Evolutionary conservation across 1,140 invertebrate genomes (phyloP).

Genomic region (Habropoda laboriosa): DNA sequence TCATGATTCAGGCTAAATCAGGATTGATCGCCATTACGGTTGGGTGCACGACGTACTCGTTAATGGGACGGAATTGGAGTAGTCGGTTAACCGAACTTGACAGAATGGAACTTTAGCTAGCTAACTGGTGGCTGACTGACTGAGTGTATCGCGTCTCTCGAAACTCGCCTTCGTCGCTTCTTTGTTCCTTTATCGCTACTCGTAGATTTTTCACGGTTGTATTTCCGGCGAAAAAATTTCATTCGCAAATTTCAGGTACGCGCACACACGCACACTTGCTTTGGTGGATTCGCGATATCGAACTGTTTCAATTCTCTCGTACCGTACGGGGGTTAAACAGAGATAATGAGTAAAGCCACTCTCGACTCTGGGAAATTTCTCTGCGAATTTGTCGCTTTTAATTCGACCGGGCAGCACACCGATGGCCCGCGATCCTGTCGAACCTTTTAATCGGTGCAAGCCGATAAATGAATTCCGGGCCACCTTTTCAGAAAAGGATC

Average conservation of each 20-base stretch:
- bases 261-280: no score
- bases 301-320: no score
- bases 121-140: no score
- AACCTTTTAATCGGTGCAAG: constrained; percentile 2
- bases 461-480: constrained; percentile 36
- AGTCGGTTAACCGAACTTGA: neutral
- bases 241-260: no score
- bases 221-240: no score
- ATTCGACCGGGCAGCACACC: neutral
- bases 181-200: no score
- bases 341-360: neutral
- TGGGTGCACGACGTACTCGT: neutral
- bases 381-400: constrained; percentile 1
- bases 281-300: no score
- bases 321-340: no score
- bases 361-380: neutral
- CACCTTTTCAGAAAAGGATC: constrained; percentile 29
- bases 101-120: neutral
- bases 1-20: constrained; percentile 27
- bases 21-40: constrained; percentile 19
- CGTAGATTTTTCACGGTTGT: no score
- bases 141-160: no score
- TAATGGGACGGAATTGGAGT: constrained; percentile 23
- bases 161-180: no score
- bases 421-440: no score